These are phyloP conservation scores for Orthonevra nobilis DNA, from an alignment of 2,888 invertebrate genomes.

Conservation along the genomic window DNA sequence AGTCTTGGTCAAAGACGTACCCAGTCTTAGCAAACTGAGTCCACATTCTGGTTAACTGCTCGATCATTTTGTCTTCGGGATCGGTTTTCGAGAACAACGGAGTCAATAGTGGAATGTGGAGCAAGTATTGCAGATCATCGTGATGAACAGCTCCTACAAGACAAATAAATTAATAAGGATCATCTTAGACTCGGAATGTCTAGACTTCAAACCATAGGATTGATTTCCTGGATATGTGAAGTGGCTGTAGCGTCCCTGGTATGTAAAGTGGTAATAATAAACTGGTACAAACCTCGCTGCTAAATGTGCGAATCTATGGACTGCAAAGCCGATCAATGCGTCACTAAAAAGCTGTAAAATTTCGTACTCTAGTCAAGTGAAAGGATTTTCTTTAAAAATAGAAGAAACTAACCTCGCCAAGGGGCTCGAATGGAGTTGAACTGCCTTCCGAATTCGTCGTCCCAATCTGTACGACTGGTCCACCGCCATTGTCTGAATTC, in stretches of 20 bases:
- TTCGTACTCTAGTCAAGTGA: slow-evolving; percentile 77
- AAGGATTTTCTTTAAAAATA: not conserved
- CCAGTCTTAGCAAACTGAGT: slow-evolving; percentile 78
- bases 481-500: too few relatives aligned
- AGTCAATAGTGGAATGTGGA: slow-evolving; percentile 74
- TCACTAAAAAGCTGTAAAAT: slow-evolving; percentile 81
- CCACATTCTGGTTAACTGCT: slow-evolving; percentile 80
- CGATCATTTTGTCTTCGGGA: slow-evolving; percentile 79
- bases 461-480: too few relatives aligned
- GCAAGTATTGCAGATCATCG: slow-evolving; percentile 81
- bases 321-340: slow-evolving; percentile 82
- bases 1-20: slow-evolving; percentile 60
- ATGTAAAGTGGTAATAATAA: slow-evolving; percentile 84
- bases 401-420: slow-evolving; percentile 70
- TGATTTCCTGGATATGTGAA: slow-evolving; percentile 80
- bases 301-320: slow-evolving; percentile 83
- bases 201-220: slow-evolving; percentile 79
- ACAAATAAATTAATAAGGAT: not conserved
- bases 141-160: slow-evolving; percentile 80
- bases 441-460: too few relatives aligned
- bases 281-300: slow-evolving; percentile 82
- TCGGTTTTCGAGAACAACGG: slow-evolving; percentile 77
- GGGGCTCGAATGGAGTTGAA: slow-evolving; percentile 71
- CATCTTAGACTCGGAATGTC: not conserved
- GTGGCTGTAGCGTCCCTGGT: slow-evolving; percentile 83